These are phyloP conservation scores for Conus betulinus DNA, from an alignment of 1,140 invertebrate genomes.

Conservation along the genomic window DNA sequence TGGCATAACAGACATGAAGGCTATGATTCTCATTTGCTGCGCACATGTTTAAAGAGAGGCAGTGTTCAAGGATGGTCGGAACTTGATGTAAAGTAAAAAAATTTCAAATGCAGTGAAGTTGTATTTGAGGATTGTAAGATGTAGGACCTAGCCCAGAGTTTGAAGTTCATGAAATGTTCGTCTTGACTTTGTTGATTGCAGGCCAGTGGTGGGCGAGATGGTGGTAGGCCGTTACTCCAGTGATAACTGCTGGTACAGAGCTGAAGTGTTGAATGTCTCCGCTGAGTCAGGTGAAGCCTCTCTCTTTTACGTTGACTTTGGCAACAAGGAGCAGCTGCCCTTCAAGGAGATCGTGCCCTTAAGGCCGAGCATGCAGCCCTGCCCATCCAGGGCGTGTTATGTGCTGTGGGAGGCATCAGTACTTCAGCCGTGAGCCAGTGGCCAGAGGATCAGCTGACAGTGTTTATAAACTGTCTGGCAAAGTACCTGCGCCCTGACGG, in stretches of 20 bases:
- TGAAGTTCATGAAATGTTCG: no score
- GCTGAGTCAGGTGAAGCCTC: slow-evolving; percentile 76
- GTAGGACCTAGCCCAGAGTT: no score
- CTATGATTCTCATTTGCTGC: no score
- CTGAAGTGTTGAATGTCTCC: slow-evolving; percentile 80
- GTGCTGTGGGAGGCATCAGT: slow-evolving; percentile 23
- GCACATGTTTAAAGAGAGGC: no score
- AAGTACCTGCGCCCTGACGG: not conserved
- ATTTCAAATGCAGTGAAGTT: no score
- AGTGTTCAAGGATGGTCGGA: no score
- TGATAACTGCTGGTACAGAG: slow-evolving; percentile 86
- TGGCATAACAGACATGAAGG: no score
- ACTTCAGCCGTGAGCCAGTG: not conserved
- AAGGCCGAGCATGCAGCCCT: slow-evolving; percentile 24
- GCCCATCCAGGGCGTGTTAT: not conserved
- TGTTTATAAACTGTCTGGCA: not conserved
- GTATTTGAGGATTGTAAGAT: no score
- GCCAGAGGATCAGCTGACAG: not conserved
- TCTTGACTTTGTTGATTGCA: not conserved
- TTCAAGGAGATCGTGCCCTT: slow-evolving; percentile 27
- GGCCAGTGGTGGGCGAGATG: slow-evolving; percentile 65
- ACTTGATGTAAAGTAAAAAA: no score
- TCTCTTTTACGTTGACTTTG: slow-evolving; percentile 84
- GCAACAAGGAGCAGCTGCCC: slow-evolving; percentile 67
- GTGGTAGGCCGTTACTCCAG: slow-evolving; percentile 84